These are phyloP conservation scores for Eulithis testata DNA, from an alignment of 2,888 invertebrate species.

Conservation along the genomic window DNA sequence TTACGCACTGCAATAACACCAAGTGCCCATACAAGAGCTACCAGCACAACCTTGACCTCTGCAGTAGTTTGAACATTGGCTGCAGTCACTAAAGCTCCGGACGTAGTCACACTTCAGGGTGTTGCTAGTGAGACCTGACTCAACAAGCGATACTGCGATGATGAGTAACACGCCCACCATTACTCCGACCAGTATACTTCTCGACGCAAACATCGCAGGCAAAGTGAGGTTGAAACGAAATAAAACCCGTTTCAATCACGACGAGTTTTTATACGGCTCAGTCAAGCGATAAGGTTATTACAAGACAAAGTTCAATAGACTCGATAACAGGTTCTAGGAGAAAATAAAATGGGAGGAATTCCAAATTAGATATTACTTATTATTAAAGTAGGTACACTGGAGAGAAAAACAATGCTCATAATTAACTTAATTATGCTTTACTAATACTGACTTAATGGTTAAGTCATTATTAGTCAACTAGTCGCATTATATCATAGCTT, in stretches of 20 bases:
- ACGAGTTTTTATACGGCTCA: constrained; percentile 7
- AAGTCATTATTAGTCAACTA: too few relatives aligned
- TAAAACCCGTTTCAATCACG: not conserved
- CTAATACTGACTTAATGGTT: too few relatives aligned
- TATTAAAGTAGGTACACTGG: too few relatives aligned
- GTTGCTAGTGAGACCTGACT: constrained; percentile 24
- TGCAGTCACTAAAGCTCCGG: constrained; percentile 25
- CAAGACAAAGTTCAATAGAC: constrained; percentile 17
- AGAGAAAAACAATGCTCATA: too few relatives aligned
- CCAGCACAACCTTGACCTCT: constrained; percentile 21
- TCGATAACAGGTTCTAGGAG: constrained; percentile 4
- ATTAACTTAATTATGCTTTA: too few relatives aligned
- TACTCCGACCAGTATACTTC: constrained; percentile 7
- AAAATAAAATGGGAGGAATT: too few relatives aligned
- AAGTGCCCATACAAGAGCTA: constrained; percentile 22
- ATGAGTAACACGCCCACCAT: constrained; percentile 6
- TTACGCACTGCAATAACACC: constrained; percentile 25
- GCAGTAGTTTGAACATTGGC: constrained; percentile 21
- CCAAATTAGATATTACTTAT: too few relatives aligned
- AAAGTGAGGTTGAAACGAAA: not conserved
- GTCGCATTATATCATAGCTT: too few relatives aligned
- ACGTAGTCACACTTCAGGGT: constrained; percentile 23
- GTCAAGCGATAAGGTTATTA: not conserved
- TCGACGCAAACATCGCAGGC: constrained; percentile 9
- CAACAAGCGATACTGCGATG: constrained; percentile 5